Base-by-base conservation (phyloP, 2,113 vertebrate species). In the Onychorhynchus coronatus region DNA sequence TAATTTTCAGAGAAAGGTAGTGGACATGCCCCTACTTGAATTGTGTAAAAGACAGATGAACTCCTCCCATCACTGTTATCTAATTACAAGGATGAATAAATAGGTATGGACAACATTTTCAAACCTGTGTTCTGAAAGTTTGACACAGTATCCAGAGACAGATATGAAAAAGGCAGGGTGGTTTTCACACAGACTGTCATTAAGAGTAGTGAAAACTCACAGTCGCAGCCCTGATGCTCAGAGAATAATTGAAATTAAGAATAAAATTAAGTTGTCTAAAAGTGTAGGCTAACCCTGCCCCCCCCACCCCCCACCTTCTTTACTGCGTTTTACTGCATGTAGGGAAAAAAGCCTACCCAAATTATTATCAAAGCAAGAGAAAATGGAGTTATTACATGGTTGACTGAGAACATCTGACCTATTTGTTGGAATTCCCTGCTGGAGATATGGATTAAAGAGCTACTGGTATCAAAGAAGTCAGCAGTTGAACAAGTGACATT, bases 61-160 rank as follows among this genome's bases (percentile, higher is more conserved):
- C 92, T 93, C 91, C 93, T 95, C 96, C 96, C 93, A 92, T 96
- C 31, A 61, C 96, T 97, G 95, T 96, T 97, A 96, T 96, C 96
- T 96, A 96, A 96, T 97, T 96, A 96, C 83, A 96, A 94, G 95
- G 95, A 92, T 97, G 93, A 97, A 76, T 96, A 95, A 93, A 96
- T 96, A 95, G 85, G 88, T 91, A 96, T 93, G 59, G 89, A 92
- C 85, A 95, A 96, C 83, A 84, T 92, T 97, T 95, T 96, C 90
- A 93, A 91, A 83, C 53, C 35, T 50, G 42, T 65, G 42, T 83
- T 83, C 91, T 88, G 83, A 93, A 96, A 81, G 31, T 86, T 92
- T 96, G 96, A 96, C 85, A 96, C 90, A 93, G 63, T 95, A 96
- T 91, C 85, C 73, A 91, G 87, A 89, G 56, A 41, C 67, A 91